These are phyloP conservation scores for Phrynocephalus vlangalii DNA, from an alignment of 2,797 vertebrate species.

Conservation along the genomic window DNA sequence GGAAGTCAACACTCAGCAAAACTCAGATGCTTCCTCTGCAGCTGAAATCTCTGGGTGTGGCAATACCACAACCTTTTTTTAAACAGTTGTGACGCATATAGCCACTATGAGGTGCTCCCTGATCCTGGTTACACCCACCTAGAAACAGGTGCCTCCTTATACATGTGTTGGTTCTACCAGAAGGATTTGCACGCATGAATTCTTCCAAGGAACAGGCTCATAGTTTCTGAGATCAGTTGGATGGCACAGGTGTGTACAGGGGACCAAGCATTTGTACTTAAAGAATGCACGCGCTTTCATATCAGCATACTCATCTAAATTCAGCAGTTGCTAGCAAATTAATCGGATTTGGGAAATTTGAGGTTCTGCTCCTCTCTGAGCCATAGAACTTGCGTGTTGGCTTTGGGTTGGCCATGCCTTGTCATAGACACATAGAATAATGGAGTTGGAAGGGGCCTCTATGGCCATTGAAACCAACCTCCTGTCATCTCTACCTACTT, in stretches of 20 bases:
- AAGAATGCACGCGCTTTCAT: neutral
- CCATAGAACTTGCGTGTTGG: neutral
- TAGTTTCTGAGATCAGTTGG: neutral
- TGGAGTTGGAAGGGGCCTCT: no score
- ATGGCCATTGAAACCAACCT: no score
- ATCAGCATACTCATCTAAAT: neutral
- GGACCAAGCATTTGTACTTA: neutral
- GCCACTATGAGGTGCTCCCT: neutral
- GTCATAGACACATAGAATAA: no score
- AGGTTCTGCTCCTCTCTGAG: neutral
- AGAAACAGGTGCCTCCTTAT: neutral
- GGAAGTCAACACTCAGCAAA: constrained; percentile 69
- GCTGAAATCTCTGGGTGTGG: constrained; percentile 50
- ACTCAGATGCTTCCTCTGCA: constrained; percentile 73
- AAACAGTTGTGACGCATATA: neutral
- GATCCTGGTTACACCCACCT: neutral
- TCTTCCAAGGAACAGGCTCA: neutral
- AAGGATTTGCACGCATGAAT: neutral
- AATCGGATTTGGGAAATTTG: no score
- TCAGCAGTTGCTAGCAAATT: neutral
- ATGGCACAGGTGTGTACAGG: neutral
- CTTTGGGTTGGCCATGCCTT: neutral
- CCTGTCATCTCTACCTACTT: neutral
- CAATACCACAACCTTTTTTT: neutral
- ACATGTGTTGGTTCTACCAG: no score